Base-by-base conservation (phyloP, 2,797 vertebrate species). In the Microctenopoma stevenorrisi region DNA sequence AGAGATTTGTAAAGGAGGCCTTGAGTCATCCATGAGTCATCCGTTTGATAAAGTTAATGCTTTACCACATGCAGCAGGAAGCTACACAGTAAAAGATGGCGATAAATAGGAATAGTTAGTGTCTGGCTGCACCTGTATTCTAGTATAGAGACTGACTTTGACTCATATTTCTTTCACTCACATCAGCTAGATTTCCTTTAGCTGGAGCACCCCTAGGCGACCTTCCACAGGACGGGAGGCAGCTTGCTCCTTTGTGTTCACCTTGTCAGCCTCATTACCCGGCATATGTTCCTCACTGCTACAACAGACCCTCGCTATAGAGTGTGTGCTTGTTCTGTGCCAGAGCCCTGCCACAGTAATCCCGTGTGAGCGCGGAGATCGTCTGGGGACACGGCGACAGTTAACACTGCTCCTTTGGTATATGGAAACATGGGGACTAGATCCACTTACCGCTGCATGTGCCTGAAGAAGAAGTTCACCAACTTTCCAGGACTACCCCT, bases 251-350 rank as follows among this genome's bases (percentile, higher is more conserved):
- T 71, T 60, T 42, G 57, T 66, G 62, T 67, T 76, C 57, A 71
- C 56, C 63, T 57, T 60, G 64, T 76, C 78, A 28, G 58, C 51
- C 54, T 68, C 59, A 55, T 80, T 72, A 75, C 3, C n/a, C 35
- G 64, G 55, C 77, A 75, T 71, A 75, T 67, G 72, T 58, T 55
- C 37, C 67, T 64, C 58, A 38, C 70, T 28, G 52, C 51, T 26
- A 35, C 47, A 65, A 33, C 66, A 65, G 61, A 56, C 46, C 2
- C 47, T 71, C 42, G 4, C 68, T 72, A 40, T 57, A 63, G 55
- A 50, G 40, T 66, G n/a, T 69, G 37, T 33, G 73, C 33, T 60
- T 60, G 60, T 42, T 70, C 38, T 58, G 58, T 38, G 48, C 42
- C 28, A 4, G 10, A 60, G 66, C 25, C 5, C 51, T 64, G 69